Evolutionary conservation across 2,888 invertebrate species (phyloP).

Genomic region (Agonum fuliginosum): DNA sequence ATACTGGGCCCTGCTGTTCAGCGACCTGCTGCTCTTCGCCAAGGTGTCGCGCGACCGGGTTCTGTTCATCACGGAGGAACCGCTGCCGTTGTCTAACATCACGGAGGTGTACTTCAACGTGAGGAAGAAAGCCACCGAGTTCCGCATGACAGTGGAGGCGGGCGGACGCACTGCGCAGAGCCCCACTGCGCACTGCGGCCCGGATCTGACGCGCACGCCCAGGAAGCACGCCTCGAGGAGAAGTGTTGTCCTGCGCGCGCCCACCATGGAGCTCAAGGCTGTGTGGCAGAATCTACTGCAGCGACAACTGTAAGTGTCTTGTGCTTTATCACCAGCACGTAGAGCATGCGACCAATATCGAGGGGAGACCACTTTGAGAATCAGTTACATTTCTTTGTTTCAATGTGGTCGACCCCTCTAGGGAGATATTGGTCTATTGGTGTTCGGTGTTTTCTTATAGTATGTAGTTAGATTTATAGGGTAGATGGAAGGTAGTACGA

Average conservation of each 20-base stretch:
- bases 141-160: constrained; percentile 85
- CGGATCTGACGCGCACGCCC: constrained; percentile 78
- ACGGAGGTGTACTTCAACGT: constrained; percentile 90
- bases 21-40: constrained; percentile 89
- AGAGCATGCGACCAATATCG: constrained; percentile 23
- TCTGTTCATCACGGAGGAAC: constrained; percentile 91
- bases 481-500: too few relatives aligned
- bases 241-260: constrained; percentile 85
- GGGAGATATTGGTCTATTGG: not conserved
- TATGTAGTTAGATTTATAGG: too few relatives aligned
- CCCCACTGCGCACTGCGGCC: constrained; percentile 84
- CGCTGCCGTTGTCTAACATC: constrained; percentile 84
- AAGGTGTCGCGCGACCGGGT: constrained; percentile 91
- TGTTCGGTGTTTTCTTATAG: too few relatives aligned
- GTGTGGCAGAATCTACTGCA: constrained; percentile 93
- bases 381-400: too few relatives aligned
- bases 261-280: constrained; percentile 89
- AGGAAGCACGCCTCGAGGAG: constrained; percentile 80
- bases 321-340: constrained; percentile 35
- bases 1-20: constrained; percentile 90
- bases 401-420: too few relatives aligned
- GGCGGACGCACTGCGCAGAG: constrained; percentile 80
- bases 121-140: constrained; percentile 92
- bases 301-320: constrained; percentile 85
- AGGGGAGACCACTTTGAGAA: too few relatives aligned